A percentile compares a stretch with the other conserved stretches of the same genome.
Conservation (phyloP, 2,113 vertebrate species). For the Lasiurus borealis region DNA sequence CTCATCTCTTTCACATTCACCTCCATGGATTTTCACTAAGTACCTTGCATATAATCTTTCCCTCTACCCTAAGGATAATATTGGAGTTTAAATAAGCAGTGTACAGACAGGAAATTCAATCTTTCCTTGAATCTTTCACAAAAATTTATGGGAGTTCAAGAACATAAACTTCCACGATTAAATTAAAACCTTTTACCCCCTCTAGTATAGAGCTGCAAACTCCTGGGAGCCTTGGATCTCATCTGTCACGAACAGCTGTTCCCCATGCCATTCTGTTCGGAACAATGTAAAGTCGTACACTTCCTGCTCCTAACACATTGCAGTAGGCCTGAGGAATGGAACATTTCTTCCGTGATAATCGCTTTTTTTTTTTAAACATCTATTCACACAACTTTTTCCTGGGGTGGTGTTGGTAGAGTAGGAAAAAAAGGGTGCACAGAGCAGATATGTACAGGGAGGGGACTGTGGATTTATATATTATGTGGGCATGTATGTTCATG, state of each 20-base stretch:
- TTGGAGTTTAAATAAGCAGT: slow-evolving; percentile 29
- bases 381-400: neutral
- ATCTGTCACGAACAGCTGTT: neutral
- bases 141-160: neutral
- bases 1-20: slow-evolving; percentile 30
- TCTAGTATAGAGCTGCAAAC: neutral
- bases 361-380: neutral
- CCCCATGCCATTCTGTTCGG: neutral
- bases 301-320: neutral
- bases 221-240: neutral
- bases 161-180: neutral
- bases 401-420: neutral
- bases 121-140: neutral
- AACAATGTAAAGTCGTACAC: neutral
- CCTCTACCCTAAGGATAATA: neutral
- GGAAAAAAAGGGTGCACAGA: neutral
- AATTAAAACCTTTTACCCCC: neutral
- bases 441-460: neutral
- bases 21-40: neutral
- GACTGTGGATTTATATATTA: neutral
- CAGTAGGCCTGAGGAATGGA: neutral
- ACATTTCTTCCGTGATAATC: neutral
- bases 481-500: neutral
- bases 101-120: neutral
- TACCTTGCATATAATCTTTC: neutral